Conservation (phyloP, 2,888 invertebrate species). For the Pyrrhosoma nymphula region DNA sequence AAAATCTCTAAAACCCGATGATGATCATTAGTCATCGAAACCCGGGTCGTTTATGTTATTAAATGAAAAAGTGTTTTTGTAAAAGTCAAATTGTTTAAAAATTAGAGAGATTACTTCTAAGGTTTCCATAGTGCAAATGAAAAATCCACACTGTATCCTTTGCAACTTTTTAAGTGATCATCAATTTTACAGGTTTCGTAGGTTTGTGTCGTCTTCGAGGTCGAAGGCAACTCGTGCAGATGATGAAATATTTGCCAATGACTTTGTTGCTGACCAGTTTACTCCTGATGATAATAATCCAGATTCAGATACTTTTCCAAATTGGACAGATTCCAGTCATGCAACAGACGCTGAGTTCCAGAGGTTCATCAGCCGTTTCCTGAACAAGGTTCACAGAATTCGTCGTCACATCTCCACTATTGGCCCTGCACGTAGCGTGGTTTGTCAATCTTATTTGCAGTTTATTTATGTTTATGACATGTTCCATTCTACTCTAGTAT, state of each 20-base stretch:
- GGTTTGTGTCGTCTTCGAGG: constrained; percentile 71
- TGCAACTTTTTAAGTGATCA: too few species aligned
- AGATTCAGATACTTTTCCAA: not conserved
- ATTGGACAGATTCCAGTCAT: constrained; percentile 34
- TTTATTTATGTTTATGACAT: constrained; percentile 51
- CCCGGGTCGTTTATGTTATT: too few species aligned
- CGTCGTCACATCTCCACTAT: constrained; percentile 32
- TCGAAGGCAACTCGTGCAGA: constrained; percentile 20
- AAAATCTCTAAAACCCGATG: too few species aligned
- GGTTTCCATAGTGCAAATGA: too few species aligned
- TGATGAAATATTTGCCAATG: constrained; percentile 22
- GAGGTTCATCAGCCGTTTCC: constrained; percentile 64
- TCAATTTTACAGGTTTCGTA: constrained; percentile 71
- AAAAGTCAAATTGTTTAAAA: too few species aligned
- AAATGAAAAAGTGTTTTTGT: too few species aligned
- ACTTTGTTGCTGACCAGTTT: not conserved
- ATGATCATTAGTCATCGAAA: too few species aligned
- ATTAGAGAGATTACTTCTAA: too few species aligned
- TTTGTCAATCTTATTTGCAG: constrained; percentile 46
- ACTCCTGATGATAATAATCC: constrained; percentile 45
- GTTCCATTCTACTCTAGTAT: not conserved
- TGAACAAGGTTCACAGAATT: constrained; percentile 68
- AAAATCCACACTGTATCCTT: too few species aligned
- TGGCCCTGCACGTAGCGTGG: constrained; percentile 59
- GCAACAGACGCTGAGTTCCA: constrained; percentile 64